These are phyloP conservation scores for Todiramphus chloris DNA, from an alignment of 2,113 vertebrate genomes.

Conservation along the genomic window DNA sequence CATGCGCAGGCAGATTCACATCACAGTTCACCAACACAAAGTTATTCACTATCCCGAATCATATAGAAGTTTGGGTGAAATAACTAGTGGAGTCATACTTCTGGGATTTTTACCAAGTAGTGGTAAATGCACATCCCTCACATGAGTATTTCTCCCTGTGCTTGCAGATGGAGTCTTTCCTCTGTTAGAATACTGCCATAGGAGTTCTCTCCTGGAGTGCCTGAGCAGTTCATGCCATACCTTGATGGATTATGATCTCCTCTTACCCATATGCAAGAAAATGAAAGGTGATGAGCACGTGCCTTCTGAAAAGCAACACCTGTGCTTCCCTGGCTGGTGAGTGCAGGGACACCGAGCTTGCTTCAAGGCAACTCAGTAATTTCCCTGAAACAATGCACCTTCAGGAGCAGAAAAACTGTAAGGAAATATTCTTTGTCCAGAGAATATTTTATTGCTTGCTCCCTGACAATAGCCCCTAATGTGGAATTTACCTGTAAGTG, in stretches of 20 bases:
- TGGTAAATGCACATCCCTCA: neutral
- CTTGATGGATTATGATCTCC: neutral
- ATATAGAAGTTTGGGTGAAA: neutral
- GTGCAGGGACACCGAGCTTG: neutral
- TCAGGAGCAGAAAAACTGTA: neutral
- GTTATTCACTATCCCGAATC: neutral
- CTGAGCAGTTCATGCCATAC: neutral
- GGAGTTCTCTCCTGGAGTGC: neutral
- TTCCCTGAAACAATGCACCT: neutral
- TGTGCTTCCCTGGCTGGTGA: neutral
- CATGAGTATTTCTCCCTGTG: accelerated
- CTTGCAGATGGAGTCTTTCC: neutral
- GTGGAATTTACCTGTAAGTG: neutral
- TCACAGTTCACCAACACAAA: neutral
- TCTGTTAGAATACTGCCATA: accelerated
- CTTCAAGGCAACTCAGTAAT: neutral
- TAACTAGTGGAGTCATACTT: too few relatives aligned
- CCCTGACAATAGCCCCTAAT: neutral
- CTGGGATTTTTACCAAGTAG: neutral
- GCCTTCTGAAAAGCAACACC: neutral
- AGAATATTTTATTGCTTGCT: neutral
- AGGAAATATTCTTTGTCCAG: neutral
- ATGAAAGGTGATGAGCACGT: neutral
- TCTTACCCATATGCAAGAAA: neutral
- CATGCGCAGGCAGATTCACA: accelerated